Evolutionary conservation across 2,797 vertebrate genomes (phyloP).

Genomic region (Notamacropus eugenii): DNA sequence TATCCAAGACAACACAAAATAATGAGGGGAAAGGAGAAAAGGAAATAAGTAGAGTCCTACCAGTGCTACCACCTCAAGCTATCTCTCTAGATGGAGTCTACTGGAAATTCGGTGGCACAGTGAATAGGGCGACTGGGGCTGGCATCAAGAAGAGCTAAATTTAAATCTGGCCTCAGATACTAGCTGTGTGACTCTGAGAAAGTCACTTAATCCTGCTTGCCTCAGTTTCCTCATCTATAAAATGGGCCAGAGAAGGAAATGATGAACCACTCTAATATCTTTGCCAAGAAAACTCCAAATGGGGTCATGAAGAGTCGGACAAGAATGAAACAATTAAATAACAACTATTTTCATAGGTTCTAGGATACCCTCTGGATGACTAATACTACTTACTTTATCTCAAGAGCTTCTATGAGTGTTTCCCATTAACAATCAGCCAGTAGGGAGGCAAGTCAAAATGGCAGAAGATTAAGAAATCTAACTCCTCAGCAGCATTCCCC

Average conservation of each 20-base stretch:
- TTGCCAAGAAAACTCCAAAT: not conserved
- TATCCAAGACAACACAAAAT: not conserved
- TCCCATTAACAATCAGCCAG: not conserved
- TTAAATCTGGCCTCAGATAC: not conserved
- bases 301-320: not conserved
- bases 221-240: not conserved
- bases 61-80: not conserved
- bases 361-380: not conserved
- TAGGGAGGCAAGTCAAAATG: not conserved
- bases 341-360: not conserved
- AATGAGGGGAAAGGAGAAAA: not conserved
- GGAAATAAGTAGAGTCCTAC: not conserved
- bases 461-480: slow-evolving; percentile 22
- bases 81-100: not conserved
- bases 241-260: not conserved
- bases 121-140: not conserved
- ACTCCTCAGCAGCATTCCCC: not conserved
- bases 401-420: not conserved
- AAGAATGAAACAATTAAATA: not conserved
- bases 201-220: not conserved
- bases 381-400: not conserved
- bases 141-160: not conserved
- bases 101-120: not conserved
- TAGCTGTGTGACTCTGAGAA: not conserved
- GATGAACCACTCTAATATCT: not conserved